phyloP scores from a whole-genome alignment of 2,888 invertebrate species.

The Agrochola circellaris region DNA sequence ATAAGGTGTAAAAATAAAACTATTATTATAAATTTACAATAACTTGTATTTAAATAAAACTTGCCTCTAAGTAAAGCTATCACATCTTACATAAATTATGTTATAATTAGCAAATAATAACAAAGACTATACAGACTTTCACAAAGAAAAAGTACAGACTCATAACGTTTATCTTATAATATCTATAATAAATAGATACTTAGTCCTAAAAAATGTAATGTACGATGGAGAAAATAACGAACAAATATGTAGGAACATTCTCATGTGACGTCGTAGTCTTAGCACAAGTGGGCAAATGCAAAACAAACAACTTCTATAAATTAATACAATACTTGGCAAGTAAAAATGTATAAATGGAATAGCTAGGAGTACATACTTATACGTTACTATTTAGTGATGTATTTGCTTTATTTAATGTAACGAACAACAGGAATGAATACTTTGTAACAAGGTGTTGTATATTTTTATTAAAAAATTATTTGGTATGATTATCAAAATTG shows the following conservation, averaged over 20 bases:
- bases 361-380: slow-evolving; percentile 57
- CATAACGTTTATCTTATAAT: slow-evolving; percentile 75
- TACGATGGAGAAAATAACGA: slow-evolving; percentile 74
- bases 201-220: slow-evolving; percentile 75
- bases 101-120: slow-evolving; percentile 86
- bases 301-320: slow-evolving; percentile 71
- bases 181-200: slow-evolving; percentile 84
- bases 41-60: slow-evolving; percentile 88
- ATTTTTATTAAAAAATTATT: slow-evolving; percentile 48
- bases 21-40: slow-evolving; percentile 83
- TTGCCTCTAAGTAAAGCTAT: slow-evolving; percentile 90
- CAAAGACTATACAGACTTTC: slow-evolving; percentile 86
- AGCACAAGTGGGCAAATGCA: slow-evolving; percentile 76
- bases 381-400: slow-evolving; percentile 51
- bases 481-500: slow-evolving; percentile 61
- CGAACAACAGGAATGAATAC: slow-evolving; percentile 70
- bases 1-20: slow-evolving; percentile 85
- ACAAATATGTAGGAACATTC: slow-evolving; percentile 85
- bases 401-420: slow-evolving; percentile 45
- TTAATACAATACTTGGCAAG: slow-evolving; percentile 84
- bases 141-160: slow-evolving; percentile 79
- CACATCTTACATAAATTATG: slow-evolving; percentile 87
- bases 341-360: slow-evolving; percentile 77
- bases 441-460: slow-evolving; percentile 60
- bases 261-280: slow-evolving; percentile 77